Evolutionary conservation across 2,888 invertebrate species (phyloP).

Genomic region (Rosalia funebris): DNA sequence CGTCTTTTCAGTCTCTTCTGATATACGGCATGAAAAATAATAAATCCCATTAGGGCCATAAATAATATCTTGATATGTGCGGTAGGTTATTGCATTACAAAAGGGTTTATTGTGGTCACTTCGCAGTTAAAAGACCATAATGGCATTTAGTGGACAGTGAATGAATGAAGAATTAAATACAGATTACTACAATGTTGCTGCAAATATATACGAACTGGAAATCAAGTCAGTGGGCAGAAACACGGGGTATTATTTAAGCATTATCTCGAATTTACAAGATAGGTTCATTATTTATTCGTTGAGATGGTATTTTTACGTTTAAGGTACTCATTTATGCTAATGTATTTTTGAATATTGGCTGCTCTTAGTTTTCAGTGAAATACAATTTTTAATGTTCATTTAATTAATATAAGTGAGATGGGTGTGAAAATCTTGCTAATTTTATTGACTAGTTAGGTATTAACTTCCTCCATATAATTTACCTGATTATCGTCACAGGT

Average conservation of each 20-base stretch:
- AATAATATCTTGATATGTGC: constrained; percentile 25
- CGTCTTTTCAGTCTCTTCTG: not conserved
- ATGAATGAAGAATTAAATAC: constrained; percentile 20
- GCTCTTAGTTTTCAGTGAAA: constrained; percentile 3
- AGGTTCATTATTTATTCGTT: constrained; percentile 5
- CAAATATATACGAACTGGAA: not conserved
- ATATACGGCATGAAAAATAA: constrained; percentile 13
- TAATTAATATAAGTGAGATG: too few relatives aligned
- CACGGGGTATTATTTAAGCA: constrained; percentile 9
- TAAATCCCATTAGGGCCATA: constrained; percentile 23
- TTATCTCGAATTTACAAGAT: constrained; percentile 5
- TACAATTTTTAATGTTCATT: not conserved
- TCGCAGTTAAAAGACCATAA: constrained; percentile 25
- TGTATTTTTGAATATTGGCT: constrained; percentile 8
- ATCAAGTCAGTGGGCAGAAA: constrained; percentile 2
- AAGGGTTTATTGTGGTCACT: constrained; percentile 22
- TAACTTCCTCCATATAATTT: too few relatives aligned
- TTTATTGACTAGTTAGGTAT: too few relatives aligned
- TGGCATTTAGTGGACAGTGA: constrained; percentile 13
- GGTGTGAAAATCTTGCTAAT: too few relatives aligned
- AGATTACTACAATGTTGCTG: constrained; percentile 15
- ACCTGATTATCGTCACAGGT: too few relatives aligned
- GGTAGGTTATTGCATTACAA: constrained; percentile 22
- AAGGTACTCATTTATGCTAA: constrained; percentile 7
- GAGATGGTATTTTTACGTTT: constrained; percentile 6